Base-by-base conservation (phyloP, 2,888 invertebrate species). In the Ctenicera cuprea region DNA sequence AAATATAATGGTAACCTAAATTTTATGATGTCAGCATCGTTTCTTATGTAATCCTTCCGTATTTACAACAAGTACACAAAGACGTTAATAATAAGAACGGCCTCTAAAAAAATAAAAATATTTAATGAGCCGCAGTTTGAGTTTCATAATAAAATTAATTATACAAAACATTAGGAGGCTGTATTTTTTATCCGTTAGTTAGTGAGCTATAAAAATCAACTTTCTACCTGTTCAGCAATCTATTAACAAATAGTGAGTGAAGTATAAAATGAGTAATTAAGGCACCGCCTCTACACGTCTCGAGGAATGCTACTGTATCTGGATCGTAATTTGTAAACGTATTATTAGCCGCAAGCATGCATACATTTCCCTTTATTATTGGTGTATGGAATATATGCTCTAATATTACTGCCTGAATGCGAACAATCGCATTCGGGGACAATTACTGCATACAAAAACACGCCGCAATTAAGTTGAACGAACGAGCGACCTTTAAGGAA, bases 261-360 rank as follows among this genome's bases (percentile, higher is more conserved):
- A 83, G 84, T 82, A 83, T 83, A 82, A 85, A 86, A 84, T 86
- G 85, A 85, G 84, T 86, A 85, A 86, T 86, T 86, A 86, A 83
- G 85, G 83, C 81, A 83, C 84, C 85, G 86, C 86, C 86, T 85
- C 83, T 85, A 82, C 84, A 84, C 83, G 85, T 85, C 85, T 81
- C 79, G 77, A 80, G 83, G 83, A 84, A 86, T 85, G 86, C 86
- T 86, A 86, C 85, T 85, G 85, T 86, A 85, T 85, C 85, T 86
- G 84, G 82, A 85, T 84, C 84, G 85, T 85, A 85, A 86, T 86
- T 86, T 86, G 85, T 85, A 83, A 84, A 82, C 82, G 83, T 84
- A 86, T 85, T 85, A 83, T 83, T 83, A 83, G 84, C 85, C 83
- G 72, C 81, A 75, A 84, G 86, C 86, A 76, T 85, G 85, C 82